Conservation (phyloP, 64 coral and sea anemone genomes). For the Dendrophyllia cribrosa region DNA sequence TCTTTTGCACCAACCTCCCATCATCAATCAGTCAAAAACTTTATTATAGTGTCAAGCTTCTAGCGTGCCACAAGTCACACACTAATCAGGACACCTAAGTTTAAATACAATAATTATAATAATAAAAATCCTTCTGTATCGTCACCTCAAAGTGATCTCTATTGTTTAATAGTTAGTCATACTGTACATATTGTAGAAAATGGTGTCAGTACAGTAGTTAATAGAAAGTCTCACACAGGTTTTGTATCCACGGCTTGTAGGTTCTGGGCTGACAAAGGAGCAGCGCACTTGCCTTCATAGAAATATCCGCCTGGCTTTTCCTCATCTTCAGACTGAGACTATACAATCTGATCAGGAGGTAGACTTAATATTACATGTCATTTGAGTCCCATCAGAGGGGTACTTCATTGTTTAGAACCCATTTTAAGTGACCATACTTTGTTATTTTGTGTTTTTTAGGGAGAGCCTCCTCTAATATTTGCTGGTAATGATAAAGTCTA, state of each 20-base stretch:
- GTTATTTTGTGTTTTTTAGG: not conserved
- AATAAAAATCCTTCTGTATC: too few species aligned
- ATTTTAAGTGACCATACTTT: not conserved
- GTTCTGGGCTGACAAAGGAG: constrained; percentile 4
- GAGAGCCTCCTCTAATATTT: constrained; percentile 13
- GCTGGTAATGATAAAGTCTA: constrained; percentile 54
- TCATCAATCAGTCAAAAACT: too few species aligned
- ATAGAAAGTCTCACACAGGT: not conserved
- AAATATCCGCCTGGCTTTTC: constrained; percentile 20
- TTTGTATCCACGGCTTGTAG: not conserved
- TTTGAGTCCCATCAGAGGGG: too few species aligned
- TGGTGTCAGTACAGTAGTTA: too few species aligned
- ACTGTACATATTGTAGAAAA: too few species aligned
- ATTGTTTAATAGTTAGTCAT: too few species aligned
- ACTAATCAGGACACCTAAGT: too few species aligned
- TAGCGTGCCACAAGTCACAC: too few species aligned
- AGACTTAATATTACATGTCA: not conserved
- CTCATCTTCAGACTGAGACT: constrained; percentile 32
- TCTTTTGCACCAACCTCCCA: too few species aligned
- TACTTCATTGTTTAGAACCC: not conserved
- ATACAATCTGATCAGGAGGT: constrained; percentile 14
- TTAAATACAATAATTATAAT: too few species aligned
- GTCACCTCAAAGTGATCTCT: too few species aligned
- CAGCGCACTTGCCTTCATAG: constrained; percentile 17
- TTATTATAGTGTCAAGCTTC: too few species aligned